Evolutionary conservation across 2,113 vertebrate species (phyloP).

Genomic region (Scartelaos histophorus): DNA sequence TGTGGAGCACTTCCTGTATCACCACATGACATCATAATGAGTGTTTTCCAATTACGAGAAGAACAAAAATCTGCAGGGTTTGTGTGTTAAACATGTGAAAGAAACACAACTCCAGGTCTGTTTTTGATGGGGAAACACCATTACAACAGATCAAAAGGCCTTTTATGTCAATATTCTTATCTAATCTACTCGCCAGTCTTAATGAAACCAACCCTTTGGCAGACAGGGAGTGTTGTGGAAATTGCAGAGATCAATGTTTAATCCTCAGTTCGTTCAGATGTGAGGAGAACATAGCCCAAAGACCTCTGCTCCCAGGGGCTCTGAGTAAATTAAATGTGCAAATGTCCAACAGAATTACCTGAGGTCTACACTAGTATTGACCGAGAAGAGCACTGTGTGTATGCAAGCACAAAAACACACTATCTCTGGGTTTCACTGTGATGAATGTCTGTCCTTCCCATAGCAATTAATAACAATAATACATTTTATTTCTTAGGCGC

Average conservation of each 20-base stretch:
- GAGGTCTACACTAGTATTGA: neutral
- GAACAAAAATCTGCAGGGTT: too few relatives aligned
- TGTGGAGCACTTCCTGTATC: too few relatives aligned
- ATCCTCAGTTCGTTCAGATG: neutral
- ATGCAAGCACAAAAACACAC: neutral
- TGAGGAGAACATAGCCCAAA: conserved; percentile 3
- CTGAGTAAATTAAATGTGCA: conserved; percentile 11
- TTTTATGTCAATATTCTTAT: neutral
- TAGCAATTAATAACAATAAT: too few relatives aligned
- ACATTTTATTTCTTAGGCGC: too few relatives aligned
- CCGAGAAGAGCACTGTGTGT: neutral
- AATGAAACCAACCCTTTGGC: neutral
- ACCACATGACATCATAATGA: too few relatives aligned
- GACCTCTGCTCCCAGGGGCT: neutral
- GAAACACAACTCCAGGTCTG: too few relatives aligned
- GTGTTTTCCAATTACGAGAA: too few relatives aligned
- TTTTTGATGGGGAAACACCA: too few relatives aligned
- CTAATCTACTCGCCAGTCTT: neutral
- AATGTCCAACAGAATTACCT: conserved; percentile 19
- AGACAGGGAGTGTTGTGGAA: neutral
- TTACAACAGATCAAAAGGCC: too few relatives aligned
- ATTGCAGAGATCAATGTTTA: conserved; percentile 6
- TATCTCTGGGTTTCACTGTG: too few relatives aligned
- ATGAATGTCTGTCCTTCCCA: too few relatives aligned
- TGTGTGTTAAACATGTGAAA: too few relatives aligned